Percentiles rank a stretch among this genome's conserved stretches.
phyloP scores from a whole-genome alignment of 92 coral and sea anemone genomes.

The Scolanthus callimorphus region DNA sequence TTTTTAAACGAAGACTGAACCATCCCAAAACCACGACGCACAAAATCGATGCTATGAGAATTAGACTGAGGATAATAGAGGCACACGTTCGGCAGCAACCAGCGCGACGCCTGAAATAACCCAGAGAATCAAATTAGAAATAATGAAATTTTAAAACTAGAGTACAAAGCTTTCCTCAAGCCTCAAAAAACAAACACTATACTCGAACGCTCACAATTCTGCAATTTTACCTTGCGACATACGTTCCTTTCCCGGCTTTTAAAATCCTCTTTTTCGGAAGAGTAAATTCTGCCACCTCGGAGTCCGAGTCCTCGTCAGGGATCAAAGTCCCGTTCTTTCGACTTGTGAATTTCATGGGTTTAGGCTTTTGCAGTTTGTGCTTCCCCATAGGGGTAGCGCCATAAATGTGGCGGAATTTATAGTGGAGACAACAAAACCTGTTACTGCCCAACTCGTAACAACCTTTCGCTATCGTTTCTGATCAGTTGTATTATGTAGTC shows the following conservation, averaged over 20 bases:
- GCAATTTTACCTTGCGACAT: conserved; percentile 42
- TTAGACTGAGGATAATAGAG: conserved; percentile 67
- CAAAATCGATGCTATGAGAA: conserved; percentile 76
- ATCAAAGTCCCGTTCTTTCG: conserved; percentile 78
- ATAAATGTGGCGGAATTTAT: background rate
- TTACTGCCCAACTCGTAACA: background rate
- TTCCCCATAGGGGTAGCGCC: conserved; percentile 52
- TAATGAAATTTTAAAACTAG: conserved; percentile 8
- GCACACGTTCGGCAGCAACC: conserved; percentile 89
- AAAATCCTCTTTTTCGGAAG: conserved; percentile 81
- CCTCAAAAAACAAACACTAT: conserved; percentile 6
- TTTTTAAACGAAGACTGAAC: conserved; percentile 81
- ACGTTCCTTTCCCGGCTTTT: conserved; percentile 73
- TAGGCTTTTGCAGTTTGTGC: conserved; percentile 39
- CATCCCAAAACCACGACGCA: conserved; percentile 85
- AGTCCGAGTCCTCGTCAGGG: conserved; percentile 74
- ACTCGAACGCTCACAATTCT: no score
- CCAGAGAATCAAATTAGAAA: no score
- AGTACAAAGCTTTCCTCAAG: conserved; percentile 1
- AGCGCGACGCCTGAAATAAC: conserved; percentile 57
- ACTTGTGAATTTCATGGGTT: conserved; percentile 70
- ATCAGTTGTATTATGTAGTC: no score
- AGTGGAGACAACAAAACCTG: background rate
- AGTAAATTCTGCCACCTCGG: conserved; percentile 74
- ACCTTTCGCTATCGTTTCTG: background rate